Base-by-base conservation (phyloP, 2,113 vertebrate genomes). In the Eudyptes chrysolophus region DNA sequence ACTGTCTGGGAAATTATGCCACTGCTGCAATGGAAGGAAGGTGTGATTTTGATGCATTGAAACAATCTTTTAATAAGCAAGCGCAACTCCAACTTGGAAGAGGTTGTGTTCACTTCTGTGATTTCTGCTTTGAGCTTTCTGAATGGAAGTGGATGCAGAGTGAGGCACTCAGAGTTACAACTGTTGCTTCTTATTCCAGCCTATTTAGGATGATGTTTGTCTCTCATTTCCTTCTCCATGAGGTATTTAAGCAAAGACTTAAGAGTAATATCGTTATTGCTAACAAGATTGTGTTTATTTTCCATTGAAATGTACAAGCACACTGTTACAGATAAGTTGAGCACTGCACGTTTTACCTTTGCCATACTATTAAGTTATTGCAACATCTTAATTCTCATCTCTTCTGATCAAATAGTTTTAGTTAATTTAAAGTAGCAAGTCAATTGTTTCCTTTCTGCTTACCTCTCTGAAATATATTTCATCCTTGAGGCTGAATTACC, bases 341-440 rank as follows among this genome's bases (percentile, higher is more conserved):
- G 30, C 42, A 21, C 70, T 72, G 40, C 70, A 48, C 61, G 80
- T 92, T 71, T 93, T 87, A 84, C 95, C 87, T 92, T 90, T 44
- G 22, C 87, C 30, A 3, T 11, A 51, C 36, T 80, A 78, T 84
- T 93, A 80, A 89, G 52, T 90, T 95, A 96, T 69, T 74, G 90
- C 92, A 93, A 75, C 40, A 48, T 78, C 70, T 92, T 84, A 52
- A 82, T 92, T 87, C 62, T 89, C 36, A 81, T 89, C 70, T 79
- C 62, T 84, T 87, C 90, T 18, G 30, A 84, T 87, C 42, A 77
- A 92, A 93, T 69, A 85, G 88, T 75, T 97, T 95, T 89, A 94
- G 91, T 93, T 92, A 87, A 93, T 89, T 97, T 92, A 95, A 94
- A 86, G 75, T 82, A 93, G 94, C 86, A 92, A 94, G 85, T 94